A percentile compares a stretch with the other conserved stretches of the same genome.
Conservation (phyloP, 2,888 invertebrate species). For the Lithosia quadra region DNA sequence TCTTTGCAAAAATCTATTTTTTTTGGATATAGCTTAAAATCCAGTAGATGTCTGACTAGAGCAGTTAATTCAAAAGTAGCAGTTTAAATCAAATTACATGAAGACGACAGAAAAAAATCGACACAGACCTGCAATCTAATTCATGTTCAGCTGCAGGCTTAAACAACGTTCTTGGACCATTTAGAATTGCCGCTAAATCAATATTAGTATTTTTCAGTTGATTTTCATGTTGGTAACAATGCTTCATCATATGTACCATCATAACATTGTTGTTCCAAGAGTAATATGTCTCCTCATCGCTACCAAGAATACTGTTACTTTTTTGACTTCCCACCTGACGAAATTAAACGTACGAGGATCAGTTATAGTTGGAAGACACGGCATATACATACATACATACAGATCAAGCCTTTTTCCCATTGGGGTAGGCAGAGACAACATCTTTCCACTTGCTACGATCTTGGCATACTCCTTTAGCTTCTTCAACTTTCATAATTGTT, state of each 20-base stretch:
- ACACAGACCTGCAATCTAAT: slow-evolving; percentile 66
- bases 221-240: slow-evolving; percentile 78
- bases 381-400: too few species aligned
- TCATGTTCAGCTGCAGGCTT: slow-evolving; percentile 70
- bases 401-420: too few species aligned
- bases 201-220: slow-evolving; percentile 56
- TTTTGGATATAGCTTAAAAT: too few species aligned
- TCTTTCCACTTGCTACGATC: too few species aligned
- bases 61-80: too few species aligned
- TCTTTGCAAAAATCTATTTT: neutral
- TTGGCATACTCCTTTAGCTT: too few species aligned
- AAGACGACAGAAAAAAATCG: too few species aligned
- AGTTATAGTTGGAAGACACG: too few species aligned
- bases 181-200: slow-evolving; percentile 59
- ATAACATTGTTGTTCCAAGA: slow-evolving; percentile 85
- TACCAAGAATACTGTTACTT: slow-evolving; percentile 22
- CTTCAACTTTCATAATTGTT: too few species aligned
- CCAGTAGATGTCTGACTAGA: too few species aligned
- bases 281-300: slow-evolving; percentile 51
- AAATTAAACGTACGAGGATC: neutral
- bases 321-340: slow-evolving; percentile 31
- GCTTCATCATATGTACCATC: slow-evolving; percentile 80
- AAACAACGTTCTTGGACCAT: slow-evolving; percentile 65
- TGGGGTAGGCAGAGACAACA: too few species aligned
- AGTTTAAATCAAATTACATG: too few species aligned